phyloP scores from a whole-genome alignment of 1,140 invertebrate genomes.

The Zeugodacus cucurbitae region DNA sequence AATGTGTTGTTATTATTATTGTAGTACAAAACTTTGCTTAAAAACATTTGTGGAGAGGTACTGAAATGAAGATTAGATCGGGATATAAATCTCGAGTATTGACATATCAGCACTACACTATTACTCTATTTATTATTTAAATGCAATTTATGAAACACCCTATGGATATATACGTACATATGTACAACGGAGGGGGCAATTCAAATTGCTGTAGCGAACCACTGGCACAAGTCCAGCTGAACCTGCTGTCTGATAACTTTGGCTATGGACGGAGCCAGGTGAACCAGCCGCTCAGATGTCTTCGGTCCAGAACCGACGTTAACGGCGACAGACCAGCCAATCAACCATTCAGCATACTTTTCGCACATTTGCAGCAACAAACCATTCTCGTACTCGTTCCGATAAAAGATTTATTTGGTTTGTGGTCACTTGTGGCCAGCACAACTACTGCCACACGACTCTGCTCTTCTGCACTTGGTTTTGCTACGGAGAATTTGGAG shows the following conservation, averaged over 20 bases:
- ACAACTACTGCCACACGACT: neutral
- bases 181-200: neutral
- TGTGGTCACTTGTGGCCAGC: neutral
- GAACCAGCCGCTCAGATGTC: neutral
- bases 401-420: neutral
- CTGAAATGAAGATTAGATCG: too few species aligned
- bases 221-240: slow-evolving; percentile 26
- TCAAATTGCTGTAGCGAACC: neutral
- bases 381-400: neutral
- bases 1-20: too few species aligned
- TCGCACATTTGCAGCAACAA: neutral
- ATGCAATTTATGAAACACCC: neutral
- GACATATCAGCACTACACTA: too few species aligned
- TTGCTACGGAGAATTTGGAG: neutral
- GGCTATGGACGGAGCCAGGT: neutral
- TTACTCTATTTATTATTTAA: too few species aligned
- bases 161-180: neutral
- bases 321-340: neutral
- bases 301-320: neutral
- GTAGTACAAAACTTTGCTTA: too few species aligned
- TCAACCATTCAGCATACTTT: neutral
- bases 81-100: too few species aligned
- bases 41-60: too few species aligned
- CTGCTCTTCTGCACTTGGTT: neutral
- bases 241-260: neutral